Conservation (phyloP, 1,140 invertebrate species). For the Lithobius niger region DNA sequence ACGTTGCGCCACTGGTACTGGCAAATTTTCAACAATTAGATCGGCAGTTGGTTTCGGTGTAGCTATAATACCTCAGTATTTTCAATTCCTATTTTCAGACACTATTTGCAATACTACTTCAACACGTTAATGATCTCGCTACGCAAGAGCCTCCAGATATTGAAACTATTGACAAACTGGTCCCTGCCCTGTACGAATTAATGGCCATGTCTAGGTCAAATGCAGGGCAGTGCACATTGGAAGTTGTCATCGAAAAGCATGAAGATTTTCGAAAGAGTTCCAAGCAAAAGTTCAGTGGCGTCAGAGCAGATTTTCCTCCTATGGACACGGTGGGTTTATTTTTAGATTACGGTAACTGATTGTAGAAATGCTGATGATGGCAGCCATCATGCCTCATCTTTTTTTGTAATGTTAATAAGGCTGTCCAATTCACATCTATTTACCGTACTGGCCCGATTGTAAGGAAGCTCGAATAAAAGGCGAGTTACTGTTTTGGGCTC, state of each 20-base stretch:
- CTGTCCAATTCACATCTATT: too few species aligned
- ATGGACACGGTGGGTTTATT: constrained; percentile 4
- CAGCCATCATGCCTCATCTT: too few species aligned
- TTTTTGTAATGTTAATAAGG: too few species aligned
- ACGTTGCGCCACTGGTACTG: too few species aligned
- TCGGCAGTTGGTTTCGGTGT: too few species aligned
- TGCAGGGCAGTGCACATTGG: constrained; percentile 45
- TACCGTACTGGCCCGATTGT: too few species aligned
- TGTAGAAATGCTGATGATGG: too few species aligned
- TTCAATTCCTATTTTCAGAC: constrained; percentile 22
- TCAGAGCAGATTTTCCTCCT: not conserved
- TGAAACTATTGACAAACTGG: constrained; percentile 35
- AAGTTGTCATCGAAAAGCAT: constrained; percentile 60
- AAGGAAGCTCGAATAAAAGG: too few species aligned
- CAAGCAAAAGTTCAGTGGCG: constrained; percentile 5
- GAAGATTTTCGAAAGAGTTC: constrained; percentile 44
- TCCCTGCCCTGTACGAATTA: constrained; percentile 55
- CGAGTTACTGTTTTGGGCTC: too few species aligned
- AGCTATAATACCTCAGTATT: too few species aligned
- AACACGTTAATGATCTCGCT: constrained; percentile 54
- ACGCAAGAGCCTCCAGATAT: constrained; percentile 28
- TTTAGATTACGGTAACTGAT: not conserved
- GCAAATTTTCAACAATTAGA: too few species aligned
- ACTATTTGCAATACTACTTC: constrained; percentile 56
- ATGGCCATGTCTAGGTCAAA: constrained; percentile 50